phyloP scores from a whole-genome alignment of 2,888 invertebrate genomes.

The Nomada hirtipes region DNA sequence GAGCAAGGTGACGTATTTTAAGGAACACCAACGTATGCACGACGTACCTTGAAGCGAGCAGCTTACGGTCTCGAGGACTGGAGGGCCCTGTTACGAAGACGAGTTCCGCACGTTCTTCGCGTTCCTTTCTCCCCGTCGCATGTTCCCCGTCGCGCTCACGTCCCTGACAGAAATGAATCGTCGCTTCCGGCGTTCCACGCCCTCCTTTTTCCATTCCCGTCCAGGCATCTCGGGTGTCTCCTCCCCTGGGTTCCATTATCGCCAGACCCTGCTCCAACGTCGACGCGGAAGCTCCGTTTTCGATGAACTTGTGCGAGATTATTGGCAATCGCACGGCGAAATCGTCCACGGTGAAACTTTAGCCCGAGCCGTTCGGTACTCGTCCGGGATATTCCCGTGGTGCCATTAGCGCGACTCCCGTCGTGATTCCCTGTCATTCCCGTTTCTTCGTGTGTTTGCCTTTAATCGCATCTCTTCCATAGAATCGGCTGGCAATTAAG shows the following conservation, averaged over 20 bases:
- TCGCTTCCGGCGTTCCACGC: slow-evolving; percentile 44
- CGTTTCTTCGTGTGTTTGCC: not conserved
- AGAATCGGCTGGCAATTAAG: not conserved
- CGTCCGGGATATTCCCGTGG: not conserved
- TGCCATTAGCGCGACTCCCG: slow-evolving; percentile 24
- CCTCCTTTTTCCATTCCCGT: slow-evolving; percentile 45
- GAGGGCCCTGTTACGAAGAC: slow-evolving; percentile 35
- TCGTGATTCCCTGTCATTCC: slow-evolving; percentile 10
- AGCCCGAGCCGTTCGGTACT: slow-evolving; percentile 20
- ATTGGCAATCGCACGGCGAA: slow-evolving; percentile 2
- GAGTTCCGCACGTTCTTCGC: slow-evolving; percentile 39
- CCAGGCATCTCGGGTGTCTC: slow-evolving; percentile 21
- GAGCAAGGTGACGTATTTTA: slow-evolving; percentile 64
- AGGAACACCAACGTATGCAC: slow-evolving; percentile 46
- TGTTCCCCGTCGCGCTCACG: not conserved
- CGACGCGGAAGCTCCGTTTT: slow-evolving; percentile 26
- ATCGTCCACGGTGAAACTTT: slow-evolving; percentile 30
- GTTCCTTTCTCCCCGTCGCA: not conserved
- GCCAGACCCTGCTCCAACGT: slow-evolving; percentile 27
- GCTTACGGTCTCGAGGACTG: slow-evolving; percentile 28
- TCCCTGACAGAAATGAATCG: slow-evolving; percentile 32
- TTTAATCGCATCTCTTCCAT: not conserved
- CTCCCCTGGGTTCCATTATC: slow-evolving; percentile 52
- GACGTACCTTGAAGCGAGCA: slow-evolving; percentile 24
- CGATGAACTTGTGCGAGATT: slow-evolving; percentile 42